These are phyloP conservation scores for Opisthograptis luteolata DNA, from an alignment of 2,888 invertebrate species.

Conservation along the genomic window DNA sequence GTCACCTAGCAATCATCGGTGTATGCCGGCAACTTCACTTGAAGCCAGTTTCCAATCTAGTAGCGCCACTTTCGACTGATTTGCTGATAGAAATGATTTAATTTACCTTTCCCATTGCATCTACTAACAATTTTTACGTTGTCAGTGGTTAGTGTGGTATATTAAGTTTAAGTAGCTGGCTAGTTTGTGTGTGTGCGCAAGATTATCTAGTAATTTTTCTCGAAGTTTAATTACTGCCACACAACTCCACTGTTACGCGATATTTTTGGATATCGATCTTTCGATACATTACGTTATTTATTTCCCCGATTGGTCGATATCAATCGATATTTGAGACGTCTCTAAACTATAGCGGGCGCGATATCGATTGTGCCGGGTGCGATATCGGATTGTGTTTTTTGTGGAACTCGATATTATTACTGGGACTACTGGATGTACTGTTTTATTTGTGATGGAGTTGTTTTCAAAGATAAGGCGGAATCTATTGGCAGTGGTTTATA, in stretches of 20 bases:
- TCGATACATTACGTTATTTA: slow-evolving; percentile 62
- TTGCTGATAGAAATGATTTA: no score
- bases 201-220: not conserved
- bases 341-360: slow-evolving; percentile 45
- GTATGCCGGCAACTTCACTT: no score
- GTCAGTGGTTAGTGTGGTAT: no score
- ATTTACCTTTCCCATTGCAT: no score
- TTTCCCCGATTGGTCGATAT: slow-evolving; percentile 61
- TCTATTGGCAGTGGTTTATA: not conserved
- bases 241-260: slow-evolving; percentile 34
- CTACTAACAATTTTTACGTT: no score
- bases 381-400: slow-evolving; percentile 22
- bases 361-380: slow-evolving; percentile 27
- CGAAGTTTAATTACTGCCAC: slow-evolving; percentile 4
- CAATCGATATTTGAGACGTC: slow-evolving; percentile 63
- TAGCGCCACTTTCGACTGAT: no score
- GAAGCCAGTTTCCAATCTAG: no score
- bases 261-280: slow-evolving; percentile 62
- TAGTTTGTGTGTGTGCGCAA: not conserved
- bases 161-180: no score
- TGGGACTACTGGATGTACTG: slow-evolving; percentile 27
- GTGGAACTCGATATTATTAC: slow-evolving; percentile 27
- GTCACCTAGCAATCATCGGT: no score
- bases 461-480: not conserved
- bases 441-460: slow-evolving; percentile 33